phyloP scores from a whole-genome alignment of 2,113 vertebrate species.

The Mellivora capensis region DNA sequence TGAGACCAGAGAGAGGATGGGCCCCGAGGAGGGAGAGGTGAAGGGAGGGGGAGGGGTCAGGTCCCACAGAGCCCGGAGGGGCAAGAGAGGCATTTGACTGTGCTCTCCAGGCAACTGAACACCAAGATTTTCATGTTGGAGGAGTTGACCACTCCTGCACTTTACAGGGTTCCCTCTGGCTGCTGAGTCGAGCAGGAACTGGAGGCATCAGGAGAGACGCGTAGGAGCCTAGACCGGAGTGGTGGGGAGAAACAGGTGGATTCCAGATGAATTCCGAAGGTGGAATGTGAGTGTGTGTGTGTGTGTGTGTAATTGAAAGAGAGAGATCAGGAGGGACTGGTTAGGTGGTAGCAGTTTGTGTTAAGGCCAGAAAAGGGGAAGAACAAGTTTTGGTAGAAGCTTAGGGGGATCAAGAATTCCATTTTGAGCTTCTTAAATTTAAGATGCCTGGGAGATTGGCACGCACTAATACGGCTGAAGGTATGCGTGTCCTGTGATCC shows the following conservation, averaged over 20 bases:
- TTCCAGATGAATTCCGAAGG: background rate
- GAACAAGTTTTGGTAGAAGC: background rate
- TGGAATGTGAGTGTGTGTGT: background rate
- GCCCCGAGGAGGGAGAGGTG: background rate
- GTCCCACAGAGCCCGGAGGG: background rate
- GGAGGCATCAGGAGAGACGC: background rate
- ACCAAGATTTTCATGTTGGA: background rate
- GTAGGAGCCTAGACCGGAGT: background rate
- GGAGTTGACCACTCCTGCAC: background rate
- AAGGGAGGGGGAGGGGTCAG: background rate
- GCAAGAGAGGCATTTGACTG: background rate
- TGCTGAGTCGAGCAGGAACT: background rate
- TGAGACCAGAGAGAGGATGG: background rate
- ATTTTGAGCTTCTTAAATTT: background rate
- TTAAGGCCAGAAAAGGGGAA: background rate
- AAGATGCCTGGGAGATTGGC: background rate
- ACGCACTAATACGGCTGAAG: background rate
- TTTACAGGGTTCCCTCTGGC: background rate
- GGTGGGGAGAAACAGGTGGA: background rate
- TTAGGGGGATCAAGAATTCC: background rate
- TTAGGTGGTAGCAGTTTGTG: too few relatives aligned
- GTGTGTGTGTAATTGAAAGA: background rate
- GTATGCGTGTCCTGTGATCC: background rate
- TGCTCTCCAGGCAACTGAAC: background rate
- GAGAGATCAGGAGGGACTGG: background rate